Evolutionary conservation across 2,797 vertebrate genomes (phyloP).

Genomic region (Hoplostethus mediterraneus): DNA sequence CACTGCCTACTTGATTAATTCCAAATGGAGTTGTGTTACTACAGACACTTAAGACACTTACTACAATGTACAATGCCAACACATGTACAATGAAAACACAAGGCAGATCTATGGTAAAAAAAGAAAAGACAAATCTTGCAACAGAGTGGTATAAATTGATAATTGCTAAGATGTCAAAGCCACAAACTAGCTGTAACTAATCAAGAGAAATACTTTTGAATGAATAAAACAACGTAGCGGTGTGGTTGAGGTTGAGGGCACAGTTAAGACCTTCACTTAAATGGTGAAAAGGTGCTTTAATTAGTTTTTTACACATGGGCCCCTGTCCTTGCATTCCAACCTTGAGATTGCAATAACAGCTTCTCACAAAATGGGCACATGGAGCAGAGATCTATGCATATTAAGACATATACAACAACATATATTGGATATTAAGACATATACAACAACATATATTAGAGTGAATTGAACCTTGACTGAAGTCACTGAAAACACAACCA

Average conservation of each 20-base stretch:
- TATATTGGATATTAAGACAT: slow-evolving; percentile 48
- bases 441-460: slow-evolving; percentile 44
- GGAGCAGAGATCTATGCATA: slow-evolving; percentile 31
- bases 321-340: slow-evolving; percentile 60
- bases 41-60: background rate
- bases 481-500: slow-evolving; percentile 43
- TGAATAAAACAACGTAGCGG: slow-evolving; percentile 40
- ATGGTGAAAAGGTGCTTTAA: slow-evolving; percentile 42
- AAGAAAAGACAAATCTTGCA: background rate
- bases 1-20: slow-evolving; percentile 19
- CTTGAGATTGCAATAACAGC: slow-evolving; percentile 65
- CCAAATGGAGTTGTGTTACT: slow-evolving; percentile 1
- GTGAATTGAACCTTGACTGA: slow-evolving; percentile 62
- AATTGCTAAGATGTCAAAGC: slow-evolving; percentile 42
- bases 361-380: slow-evolving; percentile 16
- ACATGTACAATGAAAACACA: slow-evolving; percentile 38
- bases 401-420: slow-evolving; percentile 52
- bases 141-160: slow-evolving; percentile 18
- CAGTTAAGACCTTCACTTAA: slow-evolving; percentile 57
- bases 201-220: slow-evolving; percentile 51
- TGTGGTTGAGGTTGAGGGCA: slow-evolving; percentile 57
- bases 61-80: slow-evolving; percentile 14
- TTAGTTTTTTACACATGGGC: slow-evolving; percentile 57
- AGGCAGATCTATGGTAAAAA: background rate
- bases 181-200: slow-evolving; percentile 40